Evolutionary conservation across 2,888 invertebrate species (phyloP).

Genomic region (Drosophila lacicola): DNA sequence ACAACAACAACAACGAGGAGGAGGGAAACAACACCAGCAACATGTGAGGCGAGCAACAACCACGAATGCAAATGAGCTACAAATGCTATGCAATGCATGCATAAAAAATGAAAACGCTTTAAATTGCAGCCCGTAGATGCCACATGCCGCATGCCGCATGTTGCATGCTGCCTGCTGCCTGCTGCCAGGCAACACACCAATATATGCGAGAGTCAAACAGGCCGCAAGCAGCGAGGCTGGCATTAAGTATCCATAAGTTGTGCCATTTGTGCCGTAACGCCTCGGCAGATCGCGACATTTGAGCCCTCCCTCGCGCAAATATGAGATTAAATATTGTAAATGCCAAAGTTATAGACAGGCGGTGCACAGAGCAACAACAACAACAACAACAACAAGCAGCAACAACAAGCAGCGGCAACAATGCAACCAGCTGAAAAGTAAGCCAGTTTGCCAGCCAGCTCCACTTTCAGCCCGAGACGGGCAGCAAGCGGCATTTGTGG

Average conservation of each 20-base stretch:
- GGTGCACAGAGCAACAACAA: slow-evolving; percentile 8
- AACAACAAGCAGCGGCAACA: neutral
- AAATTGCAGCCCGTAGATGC: slow-evolving; percentile 58
- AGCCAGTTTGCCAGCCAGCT: slow-evolving; percentile 15
- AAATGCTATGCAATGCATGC: slow-evolving; percentile 76
- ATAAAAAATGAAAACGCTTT: slow-evolving; percentile 74
- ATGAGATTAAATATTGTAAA: slow-evolving; percentile 78
- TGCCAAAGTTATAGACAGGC: slow-evolving; percentile 62
- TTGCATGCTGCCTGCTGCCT: slow-evolving; percentile 33
- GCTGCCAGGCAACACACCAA: slow-evolving; percentile 14
- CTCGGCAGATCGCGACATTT: slow-evolving; percentile 26
- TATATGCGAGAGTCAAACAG: slow-evolving; percentile 20
- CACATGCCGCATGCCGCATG: slow-evolving; percentile 17
- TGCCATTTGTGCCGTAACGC: slow-evolving; percentile 31
- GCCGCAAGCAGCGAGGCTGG: slow-evolving; percentile 23
- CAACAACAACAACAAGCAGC: slow-evolving; percentile 12
- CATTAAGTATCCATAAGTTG: slow-evolving; percentile 57
- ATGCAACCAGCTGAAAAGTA: slow-evolving; percentile 1
- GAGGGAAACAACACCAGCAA: slow-evolving; percentile 23
- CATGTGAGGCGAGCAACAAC: slow-evolving; percentile 34
- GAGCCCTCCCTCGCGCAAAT: slow-evolving; percentile 55
- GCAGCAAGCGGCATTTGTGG: slow-evolving; percentile 18
- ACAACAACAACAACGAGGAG: slow-evolving; percentile 22
- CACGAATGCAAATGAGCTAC: slow-evolving; percentile 77
- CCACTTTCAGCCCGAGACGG: slow-evolving; percentile 28